Percentiles rank a stretch among this genome's conserved stretches.
These are phyloP conservation scores for Mus caroli DNA, from an alignment of 2,797 vertebrate species.

Conservation along the genomic window DNA sequence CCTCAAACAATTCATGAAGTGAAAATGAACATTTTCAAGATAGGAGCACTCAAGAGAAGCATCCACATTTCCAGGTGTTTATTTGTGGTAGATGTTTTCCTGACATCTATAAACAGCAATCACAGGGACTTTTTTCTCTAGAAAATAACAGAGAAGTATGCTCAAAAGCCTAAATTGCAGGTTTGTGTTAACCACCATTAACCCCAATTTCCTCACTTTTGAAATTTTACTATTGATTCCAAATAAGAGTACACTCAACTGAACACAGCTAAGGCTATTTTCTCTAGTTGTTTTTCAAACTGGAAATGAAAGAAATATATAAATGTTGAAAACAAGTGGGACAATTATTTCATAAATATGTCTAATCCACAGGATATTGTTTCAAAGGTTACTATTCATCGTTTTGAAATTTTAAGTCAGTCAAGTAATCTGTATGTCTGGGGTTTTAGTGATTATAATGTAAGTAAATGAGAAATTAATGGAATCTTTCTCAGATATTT, in stretches of 20 bases:
- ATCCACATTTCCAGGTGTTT: conserved; percentile 1
- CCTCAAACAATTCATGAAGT: not conserved
- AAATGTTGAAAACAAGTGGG: conserved; percentile 49
- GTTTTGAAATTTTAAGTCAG: conserved; percentile 65
- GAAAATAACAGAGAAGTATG: not conserved
- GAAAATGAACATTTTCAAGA: not conserved
- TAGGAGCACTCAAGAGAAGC: not conserved
- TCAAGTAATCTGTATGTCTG: conserved; percentile 27
- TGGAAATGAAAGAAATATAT: conserved; percentile 53
- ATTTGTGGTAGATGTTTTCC: not conserved
- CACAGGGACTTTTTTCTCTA: not conserved
- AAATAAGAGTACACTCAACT: not conserved
- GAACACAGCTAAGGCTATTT: not conserved
- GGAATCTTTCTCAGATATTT: not conserved
- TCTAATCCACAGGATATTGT: conserved; percentile 11
- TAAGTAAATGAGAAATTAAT: conserved; percentile 58
- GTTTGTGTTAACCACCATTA: conserved; percentile 12
- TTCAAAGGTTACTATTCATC: conserved; percentile 62
- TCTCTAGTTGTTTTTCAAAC: not conserved
- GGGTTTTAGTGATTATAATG: conserved; percentile 62
- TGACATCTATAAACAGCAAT: conserved; percentile 52
- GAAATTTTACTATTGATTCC: conserved; percentile 7
- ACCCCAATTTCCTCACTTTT: not conserved
- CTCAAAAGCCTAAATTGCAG: not conserved
- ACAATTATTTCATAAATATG: not conserved